phyloP scores from a whole-genome alignment of 1,140 invertebrate genomes.

The Drosophila funebris region DNA sequence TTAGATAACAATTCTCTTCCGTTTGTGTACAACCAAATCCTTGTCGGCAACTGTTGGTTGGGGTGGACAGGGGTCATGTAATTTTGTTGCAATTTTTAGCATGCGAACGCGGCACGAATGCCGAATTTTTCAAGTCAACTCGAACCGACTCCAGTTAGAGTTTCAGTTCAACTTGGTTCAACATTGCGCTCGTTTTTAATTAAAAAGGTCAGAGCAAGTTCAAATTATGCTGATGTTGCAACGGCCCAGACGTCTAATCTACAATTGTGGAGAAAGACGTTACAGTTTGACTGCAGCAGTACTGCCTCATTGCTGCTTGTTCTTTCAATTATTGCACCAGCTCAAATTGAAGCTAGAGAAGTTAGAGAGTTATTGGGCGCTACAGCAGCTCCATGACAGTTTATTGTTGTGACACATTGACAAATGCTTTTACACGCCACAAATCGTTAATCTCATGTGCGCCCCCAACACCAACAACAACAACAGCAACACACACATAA shows the following conservation, averaged over 20 bases:
- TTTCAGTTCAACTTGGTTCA: slow-evolving; percentile 22
- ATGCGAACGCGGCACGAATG: slow-evolving; percentile 72
- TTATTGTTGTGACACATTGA: slow-evolving; percentile 75
- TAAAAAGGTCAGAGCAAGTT: slow-evolving; percentile 70
- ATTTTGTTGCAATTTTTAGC: slow-evolving; percentile 73
- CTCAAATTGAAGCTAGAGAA: not conserved
- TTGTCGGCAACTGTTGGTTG: not conserved
- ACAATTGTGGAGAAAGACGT: slow-evolving; percentile 22
- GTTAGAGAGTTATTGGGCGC: not conserved
- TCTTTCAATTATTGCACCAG: slow-evolving; percentile 26
- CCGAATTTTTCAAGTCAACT: slow-evolving; percentile 20
- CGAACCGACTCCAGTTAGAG: not conserved
- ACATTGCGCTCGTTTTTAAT: slow-evolving; percentile 59
- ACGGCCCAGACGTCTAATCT: slow-evolving; percentile 11
- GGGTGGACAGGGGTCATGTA: slow-evolving; percentile 41
- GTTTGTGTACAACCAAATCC: slow-evolving; percentile 34
- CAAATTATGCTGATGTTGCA: slow-evolving; percentile 66
- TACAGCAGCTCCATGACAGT: slow-evolving; percentile 33
- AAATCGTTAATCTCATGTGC: slow-evolving; percentile 67
- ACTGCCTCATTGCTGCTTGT: not conserved
- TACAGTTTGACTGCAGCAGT: slow-evolving; percentile 32
- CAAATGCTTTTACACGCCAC: slow-evolving; percentile 72
- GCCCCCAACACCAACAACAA: too few relatives aligned
- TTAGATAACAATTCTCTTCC: slow-evolving; percentile 72
- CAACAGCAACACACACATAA: too few relatives aligned